A percentile compares a stretch with the other conserved stretches of the same genome.
These are phyloP conservation scores for Pterocles burchelli DNA, from an alignment of 2,113 vertebrate species.

Conservation along the genomic window DNA sequence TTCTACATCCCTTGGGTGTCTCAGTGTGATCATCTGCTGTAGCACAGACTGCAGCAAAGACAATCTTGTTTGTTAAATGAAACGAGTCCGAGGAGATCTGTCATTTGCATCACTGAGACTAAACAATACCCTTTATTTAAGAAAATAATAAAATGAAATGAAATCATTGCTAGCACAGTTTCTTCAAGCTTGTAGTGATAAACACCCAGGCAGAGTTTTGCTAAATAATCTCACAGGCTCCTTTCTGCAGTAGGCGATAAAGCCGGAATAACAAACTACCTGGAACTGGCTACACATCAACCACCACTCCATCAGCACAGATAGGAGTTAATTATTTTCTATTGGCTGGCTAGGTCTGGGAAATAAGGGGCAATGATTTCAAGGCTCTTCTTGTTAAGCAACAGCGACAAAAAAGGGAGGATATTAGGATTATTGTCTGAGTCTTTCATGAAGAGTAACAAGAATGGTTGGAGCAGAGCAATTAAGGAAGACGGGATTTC, in stretches of 20 bases:
- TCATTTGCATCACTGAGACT: slow-evolving; percentile 13
- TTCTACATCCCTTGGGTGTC: background rate
- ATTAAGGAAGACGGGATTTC: slow-evolving; percentile 39
- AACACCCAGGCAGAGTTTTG: slow-evolving; percentile 26
- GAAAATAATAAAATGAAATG: slow-evolving; percentile 35
- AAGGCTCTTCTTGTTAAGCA: slow-evolving; percentile 43
- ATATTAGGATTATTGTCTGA: slow-evolving; percentile 52
- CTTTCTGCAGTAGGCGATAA: slow-evolving; percentile 61
- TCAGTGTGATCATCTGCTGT: slow-evolving; percentile 17
- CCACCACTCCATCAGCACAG: slow-evolving; percentile 1
- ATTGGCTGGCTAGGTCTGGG: background rate
- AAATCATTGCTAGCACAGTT: slow-evolving; percentile 24
- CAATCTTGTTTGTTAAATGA: background rate
- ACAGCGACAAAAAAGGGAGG: background rate
- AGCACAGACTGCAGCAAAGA: background rate
- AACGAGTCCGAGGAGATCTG: background rate
- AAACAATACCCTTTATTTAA: slow-evolving; percentile 55
- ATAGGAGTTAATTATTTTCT: slow-evolving; percentile 70
- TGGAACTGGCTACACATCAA: slow-evolving; percentile 44
- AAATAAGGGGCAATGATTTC: slow-evolving; percentile 50
- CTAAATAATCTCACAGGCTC: slow-evolving; percentile 39
- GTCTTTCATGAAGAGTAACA: slow-evolving; percentile 15
- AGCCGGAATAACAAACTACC: slow-evolving; percentile 63
- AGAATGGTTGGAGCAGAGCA: slow-evolving; percentile 1
- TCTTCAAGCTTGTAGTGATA: slow-evolving; percentile 48